A percentile compares a stretch with the other conserved stretches of the same genome.
Conservation (phyloP, 2,888 invertebrate genomes). For the Hedya salicella region DNA sequence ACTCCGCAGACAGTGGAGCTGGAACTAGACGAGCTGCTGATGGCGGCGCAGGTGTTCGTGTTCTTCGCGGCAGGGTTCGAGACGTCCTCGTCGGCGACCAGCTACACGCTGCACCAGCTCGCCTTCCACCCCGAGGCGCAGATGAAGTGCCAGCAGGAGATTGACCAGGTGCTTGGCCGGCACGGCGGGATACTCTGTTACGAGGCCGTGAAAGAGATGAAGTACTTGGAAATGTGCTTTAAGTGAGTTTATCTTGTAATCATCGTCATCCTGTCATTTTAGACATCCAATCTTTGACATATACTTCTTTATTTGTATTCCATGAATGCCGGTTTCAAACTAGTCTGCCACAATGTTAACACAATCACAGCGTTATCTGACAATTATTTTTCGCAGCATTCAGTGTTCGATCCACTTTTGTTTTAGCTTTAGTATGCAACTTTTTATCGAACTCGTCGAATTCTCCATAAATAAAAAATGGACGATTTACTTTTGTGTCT, state of each 20-base stretch:
- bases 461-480: no score
- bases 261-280: no score
- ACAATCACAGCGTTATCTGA: no score
- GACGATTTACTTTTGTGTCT: no score
- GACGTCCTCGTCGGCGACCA: constrained; percentile 59
- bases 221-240: constrained; percentile 58
- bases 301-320: no score
- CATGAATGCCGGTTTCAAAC: no score
- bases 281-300: no score
- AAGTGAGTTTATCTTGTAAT: constrained; percentile 11
- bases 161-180: constrained; percentile 54
- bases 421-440: no score
- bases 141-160: constrained; percentile 57
- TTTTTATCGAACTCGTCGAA: no score
- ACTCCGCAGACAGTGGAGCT: constrained; percentile 52
- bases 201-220: constrained; percentile 59
- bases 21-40: constrained; percentile 53
- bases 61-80: constrained; percentile 69
- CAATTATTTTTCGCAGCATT: no score
- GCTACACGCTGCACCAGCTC: constrained; percentile 57
- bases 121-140: constrained; percentile 63
- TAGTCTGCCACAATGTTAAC: no score
- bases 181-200: constrained; percentile 54
- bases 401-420: no score
- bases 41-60: constrained; percentile 58